Conservation (phyloP, 1,140 invertebrate genomes). For the Delia radicum region DNA sequence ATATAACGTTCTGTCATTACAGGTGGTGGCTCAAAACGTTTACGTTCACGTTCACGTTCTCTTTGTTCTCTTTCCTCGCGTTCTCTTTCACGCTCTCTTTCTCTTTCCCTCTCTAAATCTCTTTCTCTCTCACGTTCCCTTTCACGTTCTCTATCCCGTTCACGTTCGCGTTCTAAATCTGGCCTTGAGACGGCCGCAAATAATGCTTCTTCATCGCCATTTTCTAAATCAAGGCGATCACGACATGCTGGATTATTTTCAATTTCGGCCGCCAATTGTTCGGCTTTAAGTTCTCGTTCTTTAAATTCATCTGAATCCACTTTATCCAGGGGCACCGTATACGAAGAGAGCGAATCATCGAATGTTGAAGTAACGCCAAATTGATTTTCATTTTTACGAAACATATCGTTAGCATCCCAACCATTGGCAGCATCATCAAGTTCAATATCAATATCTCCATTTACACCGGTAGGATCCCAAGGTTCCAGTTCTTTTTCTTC, state of each 20-base stretch:
- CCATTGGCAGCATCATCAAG: conserved; percentile 78
- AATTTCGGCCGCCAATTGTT: conserved; percentile 86
- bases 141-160: conserved; percentile 33
- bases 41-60: conserved; percentile 44
- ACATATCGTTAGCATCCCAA: conserved; percentile 95
- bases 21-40: conserved; percentile 39
- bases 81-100: conserved; percentile 41
- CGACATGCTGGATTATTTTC: conserved; percentile 80
- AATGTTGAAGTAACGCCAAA: conserved; percentile 88
- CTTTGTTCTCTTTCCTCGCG: conserved; percentile 28
- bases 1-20: conserved; percentile 53
- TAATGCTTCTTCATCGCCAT: conserved; percentile 81
- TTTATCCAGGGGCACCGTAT: conserved; percentile 83
- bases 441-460: conserved; percentile 66
- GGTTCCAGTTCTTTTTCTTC: conserved; percentile 84
- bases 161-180: conserved; percentile 25
- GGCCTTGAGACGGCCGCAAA: conserved; percentile 72
- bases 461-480: conserved; percentile 73
- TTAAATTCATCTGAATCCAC: conserved; percentile 85
- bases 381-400: conserved; percentile 84
- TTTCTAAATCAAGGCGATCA: conserved; percentile 80
- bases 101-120: conserved; percentile 38
- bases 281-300: conserved; percentile 79
- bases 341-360: conserved; percentile 79
- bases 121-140: conserved; percentile 30